Evolutionary conservation across 2,888 invertebrate species (phyloP), one percentile per base, ranked within the genome.

Genomic region (Mechanitis mazaeus): DNA sequence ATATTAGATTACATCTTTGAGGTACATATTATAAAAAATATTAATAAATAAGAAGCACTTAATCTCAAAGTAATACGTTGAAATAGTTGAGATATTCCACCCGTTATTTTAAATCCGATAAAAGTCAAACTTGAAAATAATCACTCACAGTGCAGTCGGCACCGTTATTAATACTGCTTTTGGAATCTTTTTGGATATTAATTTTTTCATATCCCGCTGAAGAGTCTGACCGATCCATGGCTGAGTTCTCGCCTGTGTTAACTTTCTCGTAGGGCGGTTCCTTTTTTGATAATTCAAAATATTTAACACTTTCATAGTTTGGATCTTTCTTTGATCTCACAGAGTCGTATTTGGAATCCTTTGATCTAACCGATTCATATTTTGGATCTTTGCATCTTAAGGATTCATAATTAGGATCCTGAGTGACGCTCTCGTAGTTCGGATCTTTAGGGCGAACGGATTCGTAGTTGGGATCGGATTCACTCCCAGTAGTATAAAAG

Each of bases 241-340:
- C 68, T 0, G 78, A 75, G 45, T 71, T 68, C 0, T 70, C 70
- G 0, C 69, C 68, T 33, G 83, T 85, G 54, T 91, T 84, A 12
- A 94, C 84, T 71, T 91, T 91, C 73, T 94, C 94, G 64, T 94
- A 94, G 0, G 94, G 94, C 57, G 94, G 94, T 58, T 94, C 94
- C 63, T 83, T 86, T 35, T 87, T 86, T 0, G 84, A 73, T 1
- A 92, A 77, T 64, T 93, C 93, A 72, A 93, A 91, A 81, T 95
- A 95, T 69, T 94, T 94, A 0, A 96, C 95, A 68, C 95, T 95
- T 78, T 96, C 95, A 74, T 96, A 96, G 78, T 95, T 95, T 0
- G 95, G 95, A 87, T 95, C 94, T 55, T 91, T 91, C 70, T 83
- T 76, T 7, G 91, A 91, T 65, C 84, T 84, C 1, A 93, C 92